Base-by-base conservation (phyloP, 2,113 vertebrate genomes). In the Salvelinus fontinalis region DNA sequence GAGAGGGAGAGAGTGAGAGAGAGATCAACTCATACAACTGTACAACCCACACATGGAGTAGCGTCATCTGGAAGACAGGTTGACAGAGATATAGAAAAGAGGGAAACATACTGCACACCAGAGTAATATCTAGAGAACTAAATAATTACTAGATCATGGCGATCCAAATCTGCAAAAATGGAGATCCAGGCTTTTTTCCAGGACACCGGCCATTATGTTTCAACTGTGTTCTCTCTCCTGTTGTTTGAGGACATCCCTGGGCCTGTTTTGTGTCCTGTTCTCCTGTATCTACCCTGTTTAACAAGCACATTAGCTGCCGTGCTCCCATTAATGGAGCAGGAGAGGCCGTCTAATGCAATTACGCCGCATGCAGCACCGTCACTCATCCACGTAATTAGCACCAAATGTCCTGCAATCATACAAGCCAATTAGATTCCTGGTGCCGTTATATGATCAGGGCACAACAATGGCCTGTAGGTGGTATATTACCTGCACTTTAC, bases 341-440 rank as follows among this genome's bases (percentile, higher is more conserved):
- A 77, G 69, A 84, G 12, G 69, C 74, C 67, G 68, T 67, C 75
- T 83, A 78, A 88, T 76, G 76, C 76, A 75, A 88, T 87, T 84
- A 88, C 39, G 20, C 69, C 24, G 67, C 78, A 82, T 69, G 87
- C 73, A 75, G 82, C 78, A 70, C 77, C 75, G 57, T 85, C 75
- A 81, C 48, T 88, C 86, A 83, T 73, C 79, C 80, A 85, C 84
- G 84, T 84, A 85, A 87, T 85, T 81, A 86, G 81, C 86, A 82
- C 76, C 78, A 77, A 86, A 89, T 82, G 81, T 85, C 81, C 80
- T 64, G 77, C 48, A 71, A 65, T 78, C 75, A 82, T 26, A 81
- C 70, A 59, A 82, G 69, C 76, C 85, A 81, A 83, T 86, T 84
- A 83, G 74, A 84, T 70, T 79, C 79, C 80, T 81, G 71, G 71